Evolutionary conservation across 2,888 invertebrate species (phyloP).

Genomic region (Tachina grossa): DNA sequence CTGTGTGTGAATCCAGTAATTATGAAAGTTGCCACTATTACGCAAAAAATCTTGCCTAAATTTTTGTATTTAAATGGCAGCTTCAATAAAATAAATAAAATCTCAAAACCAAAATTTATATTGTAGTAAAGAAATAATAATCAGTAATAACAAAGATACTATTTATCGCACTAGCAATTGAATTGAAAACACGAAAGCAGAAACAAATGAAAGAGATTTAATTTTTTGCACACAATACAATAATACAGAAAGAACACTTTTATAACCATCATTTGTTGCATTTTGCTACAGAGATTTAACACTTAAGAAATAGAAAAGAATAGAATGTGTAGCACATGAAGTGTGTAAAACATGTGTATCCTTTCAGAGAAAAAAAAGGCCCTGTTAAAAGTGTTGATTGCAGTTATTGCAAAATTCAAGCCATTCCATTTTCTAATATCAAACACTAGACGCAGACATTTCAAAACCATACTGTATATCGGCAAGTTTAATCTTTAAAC

Average conservation of each 20-base stretch:
- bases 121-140: background rate
- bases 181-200: background rate
- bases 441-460: slow-evolving; percentile 26
- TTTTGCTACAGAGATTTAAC: slow-evolving; percentile 29
- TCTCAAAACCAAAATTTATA: background rate
- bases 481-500: slow-evolving; percentile 46
- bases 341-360: background rate
- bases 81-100: too few relatives aligned
- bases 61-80: too few relatives aligned
- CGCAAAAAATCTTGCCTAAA: too few relatives aligned
- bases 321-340: background rate
- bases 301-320: background rate
- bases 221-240: slow-evolving; percentile 17
- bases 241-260: slow-evolving; percentile 17
- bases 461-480: slow-evolving; percentile 9
- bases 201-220: background rate
- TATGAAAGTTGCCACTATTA: too few relatives aligned
- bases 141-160: background rate
- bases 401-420: slow-evolving; percentile 23
- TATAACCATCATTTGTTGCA: slow-evolving; percentile 53
- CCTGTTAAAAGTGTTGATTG: slow-evolving; percentile 30
- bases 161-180: background rate
- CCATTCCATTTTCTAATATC: slow-evolving; percentile 45
- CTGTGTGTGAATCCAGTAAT: too few relatives aligned
- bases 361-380: background rate